Percentiles rank a stretch among this genome's conserved stretches.
Evolutionary conservation across 92 coral and sea anemone species (phyloP).

Genomic region (Metridium senile): DNA sequence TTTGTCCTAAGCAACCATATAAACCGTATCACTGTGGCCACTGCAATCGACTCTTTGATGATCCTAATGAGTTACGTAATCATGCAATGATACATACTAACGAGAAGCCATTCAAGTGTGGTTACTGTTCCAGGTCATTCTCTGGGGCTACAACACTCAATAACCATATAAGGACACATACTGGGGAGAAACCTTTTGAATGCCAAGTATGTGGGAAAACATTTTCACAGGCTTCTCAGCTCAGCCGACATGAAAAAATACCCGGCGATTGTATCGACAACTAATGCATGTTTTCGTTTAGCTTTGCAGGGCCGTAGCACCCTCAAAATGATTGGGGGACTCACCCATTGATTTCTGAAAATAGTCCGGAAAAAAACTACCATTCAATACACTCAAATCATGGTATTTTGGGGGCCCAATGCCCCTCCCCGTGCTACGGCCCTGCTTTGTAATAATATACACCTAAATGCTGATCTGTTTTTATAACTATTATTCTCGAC

Average conservation of each 20-base stretch:
- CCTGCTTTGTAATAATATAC: too few species aligned
- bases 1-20: constrained; percentile 76
- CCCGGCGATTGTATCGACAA: constrained; percentile 38
- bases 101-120: constrained; percentile 96
- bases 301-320: too few species aligned
- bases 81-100: constrained; percentile 87
- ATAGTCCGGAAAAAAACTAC: too few species aligned
- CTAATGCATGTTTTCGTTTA: too few species aligned
- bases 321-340: too few species aligned
- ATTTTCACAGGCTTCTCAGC: constrained; percentile 96
- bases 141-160: constrained; percentile 99
- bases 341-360: too few species aligned
- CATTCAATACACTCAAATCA: too few species aligned
- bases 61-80: constrained; percentile 87
- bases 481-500: too few species aligned
- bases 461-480: too few species aligned
- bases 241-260: constrained; percentile 72
- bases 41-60: constrained; percentile 77
- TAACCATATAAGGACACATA: constrained; percentile 97
- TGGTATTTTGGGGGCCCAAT: too few species aligned
- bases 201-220: constrained; percentile 88
- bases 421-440: too few species aligned
- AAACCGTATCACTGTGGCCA: constrained; percentile 97
- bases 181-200: constrained; percentile 93
- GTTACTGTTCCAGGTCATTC: constrained; percentile 96